These are phyloP conservation scores for Drosophila mimica DNA, from an alignment of 2,888 invertebrate genomes.

Conservation along the genomic window DNA sequence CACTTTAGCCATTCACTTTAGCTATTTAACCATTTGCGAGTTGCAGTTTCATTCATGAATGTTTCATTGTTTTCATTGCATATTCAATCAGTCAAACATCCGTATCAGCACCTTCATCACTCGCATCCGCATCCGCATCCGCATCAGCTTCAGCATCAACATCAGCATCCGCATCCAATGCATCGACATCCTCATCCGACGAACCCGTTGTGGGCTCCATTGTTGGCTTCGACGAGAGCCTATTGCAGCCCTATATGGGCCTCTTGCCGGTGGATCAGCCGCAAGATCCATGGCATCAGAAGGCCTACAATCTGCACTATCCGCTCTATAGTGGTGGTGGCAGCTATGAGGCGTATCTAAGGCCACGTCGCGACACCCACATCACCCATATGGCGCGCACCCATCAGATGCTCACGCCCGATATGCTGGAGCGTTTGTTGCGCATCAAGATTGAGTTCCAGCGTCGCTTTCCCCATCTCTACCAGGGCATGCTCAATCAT, in stretches of 20 bases:
- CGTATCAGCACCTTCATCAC: conserved; percentile 1
- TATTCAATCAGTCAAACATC: conserved; percentile 65
- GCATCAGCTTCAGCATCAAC: conserved; percentile 8
- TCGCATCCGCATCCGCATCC: conserved; percentile 48
- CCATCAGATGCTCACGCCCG: conserved; percentile 68
- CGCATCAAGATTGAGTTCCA: conserved; percentile 74
- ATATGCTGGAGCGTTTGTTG: conserved; percentile 73
- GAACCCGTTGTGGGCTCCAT: conserved; percentile 54
- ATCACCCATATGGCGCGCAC: conserved; percentile 41
- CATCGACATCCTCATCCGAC: conserved; percentile 19
- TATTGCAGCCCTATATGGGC: conserved; percentile 82
- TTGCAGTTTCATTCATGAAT: conserved; percentile 17
- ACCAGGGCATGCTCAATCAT: conserved; percentile 71
- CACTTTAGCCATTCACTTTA: conserved; percentile 6
- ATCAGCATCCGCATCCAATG: conserved; percentile 24
- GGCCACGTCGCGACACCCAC: conserved; percentile 67
- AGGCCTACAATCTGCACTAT: conserved; percentile 67
- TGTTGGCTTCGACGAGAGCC: conserved; percentile 46
- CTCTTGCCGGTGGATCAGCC: conserved; percentile 61
- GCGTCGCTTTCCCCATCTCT: conserved; percentile 74
- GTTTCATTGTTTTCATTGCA: conserved; percentile 52
- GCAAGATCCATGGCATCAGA: conserved; percentile 81
- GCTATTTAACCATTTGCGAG: background rate
- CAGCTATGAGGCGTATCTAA: conserved; percentile 74
- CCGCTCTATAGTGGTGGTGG: conserved; percentile 74